Base-by-base conservation (phyloP, 2,888 invertebrate genomes). In the Diachrysia chrysitis region DNA sequence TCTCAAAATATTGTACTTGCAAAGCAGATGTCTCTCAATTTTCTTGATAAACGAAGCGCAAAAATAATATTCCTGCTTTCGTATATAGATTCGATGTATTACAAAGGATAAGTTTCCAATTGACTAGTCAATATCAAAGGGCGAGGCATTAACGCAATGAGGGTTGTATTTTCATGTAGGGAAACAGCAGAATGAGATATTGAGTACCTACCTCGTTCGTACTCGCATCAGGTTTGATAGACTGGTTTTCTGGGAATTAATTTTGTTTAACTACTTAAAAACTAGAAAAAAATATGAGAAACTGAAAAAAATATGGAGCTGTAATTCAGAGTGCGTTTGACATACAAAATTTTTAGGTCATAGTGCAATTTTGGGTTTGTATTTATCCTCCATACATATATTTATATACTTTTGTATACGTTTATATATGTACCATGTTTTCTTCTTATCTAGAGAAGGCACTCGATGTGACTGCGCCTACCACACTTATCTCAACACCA, bases 81-180 rank as follows among this genome's bases (percentile, higher is more conserved):
- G 73, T 83, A 83, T 83, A 87, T 84, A 79, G 78, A 87, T 84
- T 89, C 85, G 85, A 71, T 87, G 92, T 92, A 90, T 92, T 89
- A 92, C 92, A 92, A 92, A 88, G 91, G 91, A 91, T 93, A 90
- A 89, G 86, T 89, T 94, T 93, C 88, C 93, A 84, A 90, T 89
- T 90, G 92, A 93, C 90, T 94, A 88, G 88, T 82, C 87, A 86
- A 82, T 87, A 89, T 92, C 92, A 93, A 93, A 92, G 91, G 86
- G 85, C 81, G 81, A 82, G 73, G 85, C 87, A 90, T 90, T 92
- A 92, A 89, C 88, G 82, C 85, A 84, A 86, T 85, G 87, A 85
- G 87, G 84, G 85, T 67, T 76, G 81, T 78, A 80, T 79, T 81
- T 79, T 78, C 79, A 81, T 75, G 76, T 78, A 72, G 78, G 73